Evolutionary conservation across 2,888 invertebrate genomes (phyloP).

Genomic region (Octonoba sinensis): DNA sequence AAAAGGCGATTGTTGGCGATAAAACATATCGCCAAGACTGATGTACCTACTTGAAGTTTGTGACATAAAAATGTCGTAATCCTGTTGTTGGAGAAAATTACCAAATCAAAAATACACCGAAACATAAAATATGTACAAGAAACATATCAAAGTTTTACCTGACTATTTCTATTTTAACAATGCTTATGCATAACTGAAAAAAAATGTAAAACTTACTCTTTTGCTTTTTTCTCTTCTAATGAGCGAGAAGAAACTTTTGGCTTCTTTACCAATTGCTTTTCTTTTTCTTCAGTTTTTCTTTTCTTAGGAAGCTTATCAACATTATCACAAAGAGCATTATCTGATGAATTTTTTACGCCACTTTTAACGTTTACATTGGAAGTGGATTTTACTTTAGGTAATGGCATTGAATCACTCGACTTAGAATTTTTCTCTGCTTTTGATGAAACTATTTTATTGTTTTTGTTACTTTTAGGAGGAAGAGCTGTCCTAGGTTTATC

Average conservation of each 20-base stretch:
- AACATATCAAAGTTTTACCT: too few species aligned
- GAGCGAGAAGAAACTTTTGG: constrained; percentile 23
- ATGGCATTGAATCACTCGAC: constrained; percentile 19
- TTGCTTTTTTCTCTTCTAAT: constrained; percentile 30
- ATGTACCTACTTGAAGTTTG: too few species aligned
- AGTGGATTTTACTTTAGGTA: constrained; percentile 6
- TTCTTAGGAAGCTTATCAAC: constrained; percentile 48
- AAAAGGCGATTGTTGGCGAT: too few species aligned
- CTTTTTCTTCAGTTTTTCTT: constrained; percentile 40
- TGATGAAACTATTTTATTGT: constrained; percentile 17
- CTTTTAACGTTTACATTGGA: constrained; percentile 38
- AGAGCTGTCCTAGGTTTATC: constrained; percentile 37
- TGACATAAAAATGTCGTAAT: too few species aligned
- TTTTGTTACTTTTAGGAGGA: constrained; percentile 14
- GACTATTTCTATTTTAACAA: too few species aligned
- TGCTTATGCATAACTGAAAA: too few species aligned
- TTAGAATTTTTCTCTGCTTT: constrained; percentile 33
- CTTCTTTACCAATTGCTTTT: constrained; percentile 23
- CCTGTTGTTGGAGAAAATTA: too few species aligned
- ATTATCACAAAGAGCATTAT: constrained; percentile 19
- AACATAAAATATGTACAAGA: too few species aligned
- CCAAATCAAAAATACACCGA: too few species aligned
- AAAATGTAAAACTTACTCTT: constrained; percentile 38
- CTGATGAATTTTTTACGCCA: constrained; percentile 23
- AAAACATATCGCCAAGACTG: too few species aligned